Conservation (phyloP, 2,888 invertebrate species). For the Cerastoderma edule region DNA sequence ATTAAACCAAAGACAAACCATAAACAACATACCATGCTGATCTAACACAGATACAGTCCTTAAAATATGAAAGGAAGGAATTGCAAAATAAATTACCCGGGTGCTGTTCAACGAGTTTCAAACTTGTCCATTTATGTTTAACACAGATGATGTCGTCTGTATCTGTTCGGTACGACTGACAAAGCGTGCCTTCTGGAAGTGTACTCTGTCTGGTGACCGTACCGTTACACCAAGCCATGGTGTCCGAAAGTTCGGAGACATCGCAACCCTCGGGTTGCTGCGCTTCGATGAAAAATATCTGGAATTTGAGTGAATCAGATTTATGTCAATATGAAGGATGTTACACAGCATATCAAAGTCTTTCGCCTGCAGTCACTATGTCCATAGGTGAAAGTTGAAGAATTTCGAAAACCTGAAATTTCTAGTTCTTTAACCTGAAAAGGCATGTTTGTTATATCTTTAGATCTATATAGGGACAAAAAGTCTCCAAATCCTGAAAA, state of each 20-base stretch:
- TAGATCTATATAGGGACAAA: neutral
- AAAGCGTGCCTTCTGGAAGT: conserved; percentile 42
- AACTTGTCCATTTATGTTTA: conserved; percentile 38
- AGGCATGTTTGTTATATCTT: neutral
- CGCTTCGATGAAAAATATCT: conserved; percentile 12
- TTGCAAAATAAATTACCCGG: conserved; percentile 15
- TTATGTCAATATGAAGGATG: too few relatives aligned
- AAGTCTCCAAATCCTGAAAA: neutral
- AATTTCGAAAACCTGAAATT: neutral
- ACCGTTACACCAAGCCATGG: conserved; percentile 52
- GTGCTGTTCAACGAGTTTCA: neutral
- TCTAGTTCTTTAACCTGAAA: neutral
- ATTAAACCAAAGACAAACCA: too few relatives aligned
- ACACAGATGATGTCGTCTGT: conserved; percentile 30
- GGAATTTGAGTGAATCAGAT: too few relatives aligned
- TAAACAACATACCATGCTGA: neutral
- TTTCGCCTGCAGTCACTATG: neutral
- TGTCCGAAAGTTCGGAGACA: conserved; percentile 39
- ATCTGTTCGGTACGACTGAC: conserved; percentile 36
- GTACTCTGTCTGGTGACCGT: conserved; percentile 19
- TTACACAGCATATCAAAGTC: neutral
- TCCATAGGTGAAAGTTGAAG: neutral
- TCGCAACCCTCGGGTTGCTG: conserved; percentile 33
- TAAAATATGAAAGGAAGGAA: neutral
- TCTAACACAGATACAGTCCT: neutral